A percentile compares a stretch with the other conserved stretches of the same genome.
Evolutionary conservation across 92 coral and sea anemone species (phyloP).

Genomic region (Zoanthus solanderi): DNA sequence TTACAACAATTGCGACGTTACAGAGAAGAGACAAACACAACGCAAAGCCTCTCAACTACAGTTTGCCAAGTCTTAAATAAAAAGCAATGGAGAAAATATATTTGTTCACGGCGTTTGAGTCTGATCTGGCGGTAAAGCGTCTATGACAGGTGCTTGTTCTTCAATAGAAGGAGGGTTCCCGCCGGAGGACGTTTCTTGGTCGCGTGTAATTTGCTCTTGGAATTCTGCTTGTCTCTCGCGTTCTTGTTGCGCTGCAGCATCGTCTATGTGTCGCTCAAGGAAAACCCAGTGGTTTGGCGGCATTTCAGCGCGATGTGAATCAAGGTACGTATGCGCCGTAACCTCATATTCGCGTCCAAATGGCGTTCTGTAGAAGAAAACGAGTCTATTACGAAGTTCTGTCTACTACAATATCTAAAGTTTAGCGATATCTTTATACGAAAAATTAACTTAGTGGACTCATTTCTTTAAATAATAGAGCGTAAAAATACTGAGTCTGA

Average conservation of each 20-base stretch:
- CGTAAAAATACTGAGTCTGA: too few species aligned
- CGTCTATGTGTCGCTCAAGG: conserved; percentile 72
- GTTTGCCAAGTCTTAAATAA: conserved; percentile 18
- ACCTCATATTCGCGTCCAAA: conserved; percentile 97
- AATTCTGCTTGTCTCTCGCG: conserved; percentile 74
- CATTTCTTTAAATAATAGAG: too few species aligned
- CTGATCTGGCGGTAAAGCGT: conserved; percentile 23
- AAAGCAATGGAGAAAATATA: background rate
- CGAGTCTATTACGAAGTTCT: background rate
- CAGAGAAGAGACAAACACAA: background rate
- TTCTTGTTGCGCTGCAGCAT: conserved; percentile 80
- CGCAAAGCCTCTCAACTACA: background rate
- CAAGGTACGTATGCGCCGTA: conserved; percentile 84
- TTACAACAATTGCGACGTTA: too few species aligned
- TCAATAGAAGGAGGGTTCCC: conserved; percentile 4
- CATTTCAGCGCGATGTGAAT: conserved; percentile 96
- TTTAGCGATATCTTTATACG: too few species aligned
- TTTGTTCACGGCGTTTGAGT: conserved; percentile 12
- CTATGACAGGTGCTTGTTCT: conserved; percentile 28
- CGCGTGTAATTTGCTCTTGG: conserved; percentile 64
- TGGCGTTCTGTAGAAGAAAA: conserved; percentile 75
- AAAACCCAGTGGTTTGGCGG: conserved; percentile 97
- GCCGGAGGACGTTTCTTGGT: background rate
- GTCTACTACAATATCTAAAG: background rate
- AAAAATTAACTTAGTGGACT: too few species aligned